These are phyloP conservation scores for Plebejus melissa DNA, from an alignment of 2,888 invertebrate species.

Conservation along the genomic window DNA sequence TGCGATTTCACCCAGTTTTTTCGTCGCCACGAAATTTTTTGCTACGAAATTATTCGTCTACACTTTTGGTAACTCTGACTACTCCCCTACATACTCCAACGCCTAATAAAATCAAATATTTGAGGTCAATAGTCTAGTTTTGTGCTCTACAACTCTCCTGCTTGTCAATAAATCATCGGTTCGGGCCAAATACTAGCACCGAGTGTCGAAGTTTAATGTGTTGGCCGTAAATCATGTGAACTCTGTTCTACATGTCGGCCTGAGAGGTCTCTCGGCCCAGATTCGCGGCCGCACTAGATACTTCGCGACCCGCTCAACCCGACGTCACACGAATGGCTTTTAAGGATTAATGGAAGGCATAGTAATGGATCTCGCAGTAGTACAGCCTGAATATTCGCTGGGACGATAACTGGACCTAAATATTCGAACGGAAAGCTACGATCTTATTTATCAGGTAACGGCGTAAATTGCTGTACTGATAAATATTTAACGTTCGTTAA, in stretches of 20 bases:
- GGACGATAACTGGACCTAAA: neutral
- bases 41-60: neutral
- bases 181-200: conserved; percentile 25
- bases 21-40: neutral
- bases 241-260: conserved; percentile 24
- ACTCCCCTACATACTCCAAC: neutral
- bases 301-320: neutral
- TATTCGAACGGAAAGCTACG: neutral
- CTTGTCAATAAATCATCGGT: conserved; percentile 6
- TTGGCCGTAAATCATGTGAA: conserved; percentile 17
- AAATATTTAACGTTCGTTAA: neutral
- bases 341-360: conserved; percentile 4
- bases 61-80: neutral
- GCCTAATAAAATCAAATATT: neutral
- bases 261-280: conserved; percentile 26
- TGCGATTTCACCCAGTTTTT: neutral
- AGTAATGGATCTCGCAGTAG: neutral
- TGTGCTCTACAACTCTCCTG: neutral
- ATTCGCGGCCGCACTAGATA: conserved; percentile 13
- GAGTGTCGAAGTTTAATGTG: conserved; percentile 25
- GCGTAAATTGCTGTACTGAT: neutral
- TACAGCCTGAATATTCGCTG: neutral
- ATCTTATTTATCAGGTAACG: neutral
- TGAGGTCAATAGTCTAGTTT: conserved; percentile 5
- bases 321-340: neutral